Evolutionary conservation across 2,888 invertebrate species (phyloP).

Genomic region (Zygothrica quintamaculata): DNA sequence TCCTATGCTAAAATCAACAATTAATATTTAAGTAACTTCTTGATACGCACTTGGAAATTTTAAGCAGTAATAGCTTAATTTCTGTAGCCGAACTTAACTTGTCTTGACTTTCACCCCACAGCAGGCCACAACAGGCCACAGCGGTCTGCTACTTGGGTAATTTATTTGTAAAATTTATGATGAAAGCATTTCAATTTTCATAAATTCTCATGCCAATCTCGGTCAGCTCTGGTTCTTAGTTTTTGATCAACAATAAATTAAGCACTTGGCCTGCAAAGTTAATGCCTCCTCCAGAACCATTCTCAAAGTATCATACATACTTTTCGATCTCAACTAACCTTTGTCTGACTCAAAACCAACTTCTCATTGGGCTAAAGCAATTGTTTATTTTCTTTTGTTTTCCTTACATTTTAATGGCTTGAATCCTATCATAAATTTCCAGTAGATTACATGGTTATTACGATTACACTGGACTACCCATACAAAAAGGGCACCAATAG

Average conservation of each 20-base stretch:
- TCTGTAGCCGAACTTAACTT: neutral
- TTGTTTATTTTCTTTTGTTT: too few species aligned
- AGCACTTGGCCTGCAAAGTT: slow-evolving; percentile 59
- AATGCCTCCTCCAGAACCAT: slow-evolving; percentile 37
- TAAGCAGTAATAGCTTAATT: slow-evolving; percentile 25
- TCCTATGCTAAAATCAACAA: slow-evolving; percentile 46
- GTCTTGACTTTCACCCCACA: slow-evolving; percentile 8
- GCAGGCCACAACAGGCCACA: neutral
- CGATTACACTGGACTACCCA: too few species aligned
- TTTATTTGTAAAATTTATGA: slow-evolving; percentile 60
- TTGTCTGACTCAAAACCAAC: slow-evolving; percentile 57
- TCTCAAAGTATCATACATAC: neutral
- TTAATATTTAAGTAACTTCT: slow-evolving; percentile 57
- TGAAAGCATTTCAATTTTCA: slow-evolving; percentile 63
- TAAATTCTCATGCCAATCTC: slow-evolving; percentile 34
- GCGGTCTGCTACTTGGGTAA: slow-evolving; percentile 18
- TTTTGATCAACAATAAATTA: slow-evolving; percentile 51
- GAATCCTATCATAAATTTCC: neutral
- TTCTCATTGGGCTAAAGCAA: slow-evolving; percentile 16
- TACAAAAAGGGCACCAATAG: too few species aligned
- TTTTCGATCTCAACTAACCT: slow-evolving; percentile 18
- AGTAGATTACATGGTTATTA: too few species aligned
- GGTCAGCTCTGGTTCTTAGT: slow-evolving; percentile 14
- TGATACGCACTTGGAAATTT: slow-evolving; percentile 34
- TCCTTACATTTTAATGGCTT: too few species aligned